Base-by-base conservation (phyloP, 2,888 invertebrate species). In the Metallyticus violacea region DNA sequence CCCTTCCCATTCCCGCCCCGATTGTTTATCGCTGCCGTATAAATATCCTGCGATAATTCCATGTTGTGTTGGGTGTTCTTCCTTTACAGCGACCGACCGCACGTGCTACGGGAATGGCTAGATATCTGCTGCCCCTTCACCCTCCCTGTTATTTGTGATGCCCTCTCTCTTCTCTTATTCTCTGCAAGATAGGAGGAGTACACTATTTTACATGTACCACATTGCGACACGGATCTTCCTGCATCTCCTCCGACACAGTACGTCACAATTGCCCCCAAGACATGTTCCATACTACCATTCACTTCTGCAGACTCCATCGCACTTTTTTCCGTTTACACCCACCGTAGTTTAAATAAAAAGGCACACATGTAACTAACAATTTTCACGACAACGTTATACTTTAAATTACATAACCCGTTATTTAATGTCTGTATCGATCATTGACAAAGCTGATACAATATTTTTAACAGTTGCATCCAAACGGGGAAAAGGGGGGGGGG, bases 31-130 rank as follows among this genome's bases (percentile, higher is more conserved):
- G 76, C 76, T 27, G 26, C 40, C 82, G 76, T 76, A 82, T 76
- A 82, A 82, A 76, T 82, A 82, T 82, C 82, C 82, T 26, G 82
- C 76, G 82, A 82, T 82, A 82, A 82, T 82, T 82, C 76, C 82
- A 27, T 76, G 82, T 76, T 76, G 76, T 27, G 76, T 76, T 80
- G 27, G 82, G 40, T 26, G 82, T 76, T 27, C 76, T 62, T 76
- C 76, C 76, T 82, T 76, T 82, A 76, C 15, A 62, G 40, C 15
- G 40, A 62, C 40, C 40, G 22, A 81, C 28, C 26, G 81, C 5
- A 30, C n/a, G 29, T 25, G 26, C 30, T 81, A 25, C 30, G 40
- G 3, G 30, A 81, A 81, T 81, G 40, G 40, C 40, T 62, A 62
- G 40, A 62, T 62, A 62, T 62, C 40, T 62, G 40, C 40, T 62